Conservation (phyloP, 2,113 vertebrate genomes). For the Beaufortia kweichowensis region DNA sequence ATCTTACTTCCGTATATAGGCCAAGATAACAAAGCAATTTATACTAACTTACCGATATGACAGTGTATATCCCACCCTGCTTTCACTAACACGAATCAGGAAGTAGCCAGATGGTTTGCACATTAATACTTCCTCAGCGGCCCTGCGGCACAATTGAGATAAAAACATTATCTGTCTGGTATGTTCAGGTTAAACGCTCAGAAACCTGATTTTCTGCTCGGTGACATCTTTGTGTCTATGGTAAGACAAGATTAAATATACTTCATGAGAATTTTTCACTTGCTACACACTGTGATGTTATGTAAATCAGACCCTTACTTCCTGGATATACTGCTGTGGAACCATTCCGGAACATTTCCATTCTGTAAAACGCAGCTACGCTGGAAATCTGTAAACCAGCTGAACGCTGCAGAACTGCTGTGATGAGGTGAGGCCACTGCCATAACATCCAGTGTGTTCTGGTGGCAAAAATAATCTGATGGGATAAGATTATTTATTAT, state of each 20-base stretch:
- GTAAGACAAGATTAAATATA: neutral
- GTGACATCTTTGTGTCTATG: neutral
- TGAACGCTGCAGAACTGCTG: conserved; percentile 51
- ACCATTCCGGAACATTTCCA: conserved; percentile 77
- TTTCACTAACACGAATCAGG: conserved; percentile 83
- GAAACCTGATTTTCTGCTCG: neutral
- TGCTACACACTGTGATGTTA: neutral
- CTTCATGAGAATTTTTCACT: neutral
- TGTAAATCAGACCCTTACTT: conserved; percentile 67
- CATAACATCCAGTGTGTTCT: conserved; percentile 53
- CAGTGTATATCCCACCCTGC: conserved; percentile 80
- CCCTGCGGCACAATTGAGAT: conserved; percentile 62
- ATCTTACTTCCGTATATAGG: no score
- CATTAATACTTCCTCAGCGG: conserved; percentile 74
- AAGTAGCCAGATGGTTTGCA: conserved; percentile 74
- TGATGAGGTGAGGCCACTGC: conserved; percentile 45
- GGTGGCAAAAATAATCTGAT: neutral
- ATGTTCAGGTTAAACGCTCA: neutral
- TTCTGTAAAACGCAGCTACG: conserved; percentile 61
- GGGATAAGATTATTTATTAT: neutral
- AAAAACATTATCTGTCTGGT: neutral
- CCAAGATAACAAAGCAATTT: neutral
- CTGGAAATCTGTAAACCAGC: conserved; percentile 77
- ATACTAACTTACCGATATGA: conserved; percentile 76
- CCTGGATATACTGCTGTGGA: conserved; percentile 81